Base-by-base conservation (phyloP, 2,797 vertebrate species). In the Toxotes lorentzi region DNA sequence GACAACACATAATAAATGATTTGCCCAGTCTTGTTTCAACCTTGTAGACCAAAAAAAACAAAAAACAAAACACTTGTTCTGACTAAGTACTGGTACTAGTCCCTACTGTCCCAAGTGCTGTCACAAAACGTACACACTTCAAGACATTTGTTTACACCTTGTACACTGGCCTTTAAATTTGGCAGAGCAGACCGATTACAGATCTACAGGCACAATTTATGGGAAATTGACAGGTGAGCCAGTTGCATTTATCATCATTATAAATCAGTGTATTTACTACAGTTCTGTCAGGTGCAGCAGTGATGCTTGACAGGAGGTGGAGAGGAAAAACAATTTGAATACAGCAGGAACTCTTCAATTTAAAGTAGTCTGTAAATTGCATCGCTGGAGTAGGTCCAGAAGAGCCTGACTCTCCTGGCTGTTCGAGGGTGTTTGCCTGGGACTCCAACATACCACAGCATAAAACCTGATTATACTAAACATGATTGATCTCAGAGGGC, bases 231-330 rank as follows among this genome's bases (percentile, higher is more conserved):
- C 35, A 47, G 21, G 10, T 58, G 5, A 73, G 60, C 10, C 17
- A 4, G n/a, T 32, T 9, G 1, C n/a, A 70, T 62, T 66, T 21
- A 65, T 71, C 75, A 41, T 66, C 40, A 47, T 72, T 62, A 48
- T 24, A 43, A 61, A 43, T 72, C 61, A 35, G 7, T 41, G 56
- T n/a, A 4, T 68, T n/a, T 14, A 1, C 12, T 56, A 5, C 12
- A 23, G 21, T 14, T 60, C 32, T 30, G 16, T 66, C 23, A 61
- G 43, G 35, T 51, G 27, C 34, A 43, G 50, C 56, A 12, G n/a
- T 17, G 35, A 47, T 32, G 57, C 57, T 38, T 48, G 72, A 53
- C 57, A 72, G 62, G 27, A 35, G 45, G 4, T 21, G 41, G 12
- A 10, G 17, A 78, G 21, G 14, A 57, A 66, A 51, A 70, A 40